Conservation (phyloP, 1,140 invertebrate genomes). For the Olivierus martensii region DNA sequence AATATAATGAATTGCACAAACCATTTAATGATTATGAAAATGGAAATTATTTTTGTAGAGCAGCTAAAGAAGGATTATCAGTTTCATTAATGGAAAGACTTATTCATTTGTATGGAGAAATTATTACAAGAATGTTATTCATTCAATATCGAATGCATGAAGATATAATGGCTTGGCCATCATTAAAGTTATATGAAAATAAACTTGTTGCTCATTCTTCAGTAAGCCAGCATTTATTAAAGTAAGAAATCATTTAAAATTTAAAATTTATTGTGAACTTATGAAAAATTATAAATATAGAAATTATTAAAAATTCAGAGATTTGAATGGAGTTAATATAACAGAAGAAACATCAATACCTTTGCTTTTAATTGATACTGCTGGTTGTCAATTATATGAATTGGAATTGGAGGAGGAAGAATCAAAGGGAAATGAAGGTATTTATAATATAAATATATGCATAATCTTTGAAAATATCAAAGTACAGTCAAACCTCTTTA, state of each 20-base stretch:
- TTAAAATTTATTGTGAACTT: neutral
- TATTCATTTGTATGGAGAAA: conserved; percentile 32
- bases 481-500: no score
- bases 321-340: conserved; percentile 31
- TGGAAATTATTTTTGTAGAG: no score
- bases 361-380: conserved; percentile 41
- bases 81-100: conserved; percentile 45
- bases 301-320: conserved; percentile 21
- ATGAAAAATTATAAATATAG: neutral
- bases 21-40: no score
- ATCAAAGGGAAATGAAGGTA: conserved; percentile 41
- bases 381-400: conserved; percentile 38
- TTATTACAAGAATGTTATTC: conserved; percentile 35
- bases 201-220: conserved; percentile 34
- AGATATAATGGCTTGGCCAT: conserved; percentile 44
- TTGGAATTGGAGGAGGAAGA: conserved; percentile 35
- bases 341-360: conserved; percentile 33
- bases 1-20: no score
- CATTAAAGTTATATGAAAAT: conserved; percentile 35
- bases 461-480: no score
- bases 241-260: conserved; percentile 21
- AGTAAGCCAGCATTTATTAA: conserved; percentile 39
- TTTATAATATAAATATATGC: neutral
- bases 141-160: conserved; percentile 47
- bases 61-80: conserved; percentile 33